These are phyloP conservation scores for Schrankia costaestrigalis DNA, from an alignment of 2,888 invertebrate species.

Conservation along the genomic window DNA sequence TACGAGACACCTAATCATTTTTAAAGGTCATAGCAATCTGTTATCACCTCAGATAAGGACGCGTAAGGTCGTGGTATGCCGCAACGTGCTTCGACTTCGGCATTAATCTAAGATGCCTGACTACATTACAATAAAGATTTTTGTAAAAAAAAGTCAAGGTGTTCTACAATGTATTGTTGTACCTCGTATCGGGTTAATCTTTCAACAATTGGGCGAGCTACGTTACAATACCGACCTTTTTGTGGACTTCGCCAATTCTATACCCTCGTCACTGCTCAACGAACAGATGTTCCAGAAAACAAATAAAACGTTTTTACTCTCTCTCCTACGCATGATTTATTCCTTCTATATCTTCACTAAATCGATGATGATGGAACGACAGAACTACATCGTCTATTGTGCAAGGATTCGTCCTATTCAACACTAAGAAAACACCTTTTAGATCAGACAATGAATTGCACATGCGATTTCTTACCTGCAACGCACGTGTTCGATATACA, in stretches of 20 bases:
- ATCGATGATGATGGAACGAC: conserved; percentile 67
- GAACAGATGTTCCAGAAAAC: conserved; percentile 75
- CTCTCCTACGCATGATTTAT: conserved; percentile 75
- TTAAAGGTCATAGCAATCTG: conserved; percentile 72
- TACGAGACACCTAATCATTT: conserved; percentile 65
- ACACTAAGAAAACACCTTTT: conserved; percentile 63
- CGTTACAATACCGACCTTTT: conserved; percentile 61
- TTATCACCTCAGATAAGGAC: conserved; percentile 69
- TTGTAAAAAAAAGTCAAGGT: conserved; percentile 63
- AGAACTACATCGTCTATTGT: conserved; percentile 64
- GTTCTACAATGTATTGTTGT: conserved; percentile 61
- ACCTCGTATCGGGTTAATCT: conserved; percentile 75
- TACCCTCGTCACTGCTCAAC: conserved; percentile 43
- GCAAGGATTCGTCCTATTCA: conserved; percentile 67
- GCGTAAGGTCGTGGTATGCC: conserved; percentile 66
- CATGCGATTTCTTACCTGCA: conserved; percentile 72
- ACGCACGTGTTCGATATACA: conserved; percentile 76
- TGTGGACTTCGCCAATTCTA: conserved; percentile 61
- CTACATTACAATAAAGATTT: no score
- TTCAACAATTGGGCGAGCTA: conserved; percentile 61
- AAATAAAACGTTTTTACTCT: conserved; percentile 60
- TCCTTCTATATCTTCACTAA: conserved; percentile 52
- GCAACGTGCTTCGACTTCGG: conserved; percentile 48
- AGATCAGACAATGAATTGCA: conserved; percentile 66
- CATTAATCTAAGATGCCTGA: conserved; percentile 25